These are phyloP conservation scores for Cathartes aura DNA, from an alignment of 2,113 vertebrate genomes.

Conservation along the genomic window DNA sequence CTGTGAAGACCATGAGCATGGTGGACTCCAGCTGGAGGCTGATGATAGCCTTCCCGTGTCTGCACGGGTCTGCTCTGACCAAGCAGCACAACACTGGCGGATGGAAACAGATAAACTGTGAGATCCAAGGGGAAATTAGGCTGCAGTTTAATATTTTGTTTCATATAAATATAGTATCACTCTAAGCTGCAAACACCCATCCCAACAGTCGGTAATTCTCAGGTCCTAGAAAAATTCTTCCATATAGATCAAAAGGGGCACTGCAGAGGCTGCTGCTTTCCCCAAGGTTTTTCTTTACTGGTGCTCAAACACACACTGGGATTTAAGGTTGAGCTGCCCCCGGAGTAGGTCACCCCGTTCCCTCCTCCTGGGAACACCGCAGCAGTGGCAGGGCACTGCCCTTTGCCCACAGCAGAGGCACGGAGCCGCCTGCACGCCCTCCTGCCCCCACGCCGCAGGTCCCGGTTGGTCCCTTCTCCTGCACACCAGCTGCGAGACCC, in stretches of 20 bases:
- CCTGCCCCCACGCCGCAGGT: neutral
- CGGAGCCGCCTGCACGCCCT: rapidly evolving
- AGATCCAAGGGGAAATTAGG: neutral
- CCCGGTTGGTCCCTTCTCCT: neutral
- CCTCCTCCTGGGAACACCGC: neutral
- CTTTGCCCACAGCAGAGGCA: neutral
- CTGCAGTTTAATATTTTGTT: neutral
- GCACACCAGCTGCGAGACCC: too few species aligned
- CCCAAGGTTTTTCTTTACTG: neutral
- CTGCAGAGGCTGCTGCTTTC: neutral
- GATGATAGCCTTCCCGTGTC: neutral
- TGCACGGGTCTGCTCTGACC: neutral
- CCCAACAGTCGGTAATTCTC: neutral
- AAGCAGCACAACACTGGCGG: rapidly evolving
- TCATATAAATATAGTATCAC: neutral
- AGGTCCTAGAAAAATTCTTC: neutral
- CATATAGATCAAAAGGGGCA: neutral
- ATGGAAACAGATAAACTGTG: rapidly evolving
- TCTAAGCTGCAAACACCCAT: neutral
- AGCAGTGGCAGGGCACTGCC: neutral
- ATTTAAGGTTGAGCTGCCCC: neutral
- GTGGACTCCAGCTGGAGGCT: neutral
- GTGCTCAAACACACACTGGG: neutral
- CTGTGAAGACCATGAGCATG: rapidly evolving
- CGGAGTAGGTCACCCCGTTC: rapidly evolving